Base-by-base conservation (phyloP, 2,888 invertebrate genomes). In the Ganaspis brasiliensis region DNA sequence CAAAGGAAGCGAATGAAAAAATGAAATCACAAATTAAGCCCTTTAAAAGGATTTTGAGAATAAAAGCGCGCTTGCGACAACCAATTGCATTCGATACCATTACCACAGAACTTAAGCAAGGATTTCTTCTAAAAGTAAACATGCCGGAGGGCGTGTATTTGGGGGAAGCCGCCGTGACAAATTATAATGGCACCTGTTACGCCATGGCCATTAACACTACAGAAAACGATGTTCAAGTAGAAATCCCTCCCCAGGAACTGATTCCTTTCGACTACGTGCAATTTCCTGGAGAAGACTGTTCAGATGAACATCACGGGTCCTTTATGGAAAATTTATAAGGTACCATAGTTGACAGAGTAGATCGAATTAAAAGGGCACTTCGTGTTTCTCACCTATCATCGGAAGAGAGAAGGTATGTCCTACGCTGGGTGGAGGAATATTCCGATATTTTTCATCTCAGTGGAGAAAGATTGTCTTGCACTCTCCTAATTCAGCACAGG, bases 141-240 rank as follows among this genome's bases (percentile, higher is more conserved):
- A 8, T 31, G 10, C 6, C 72, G 1, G 56, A 35, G 10, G 72
- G 72, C 1, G 5, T 72, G 2, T 72, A 56, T 10, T 3, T 72
- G 10, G 57, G 73, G 1, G 57, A 72, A 35, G 57, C 40, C 2
- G 2, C 37, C 9, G 56, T 57, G 10, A 56, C 40, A 1, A 16
- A 35, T 2, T 12, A 16, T 8, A 12, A 72, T 0, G 40, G 72
- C 0, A 19, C 26, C 0, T 57, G 56, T 5, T 16, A 57, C 1
- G 57, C 61, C 26, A 45, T 67, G 49, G 55, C 74, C 2, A 31
- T 72, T 8, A 72, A 72, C 10, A 74, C 74, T 14, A 21, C 16
- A 2, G 37, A 74, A 1, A 31, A 67, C 35, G 73, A 57, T 19
- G 12, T 73, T 2, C 55, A 73, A 14, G 2, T 57, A 31, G 16